Evolutionary conservation across 2,888 invertebrate genomes (phyloP), one percentile per base, ranked within the genome.

Genomic region (Trypoxylon attenuatum): DNA sequence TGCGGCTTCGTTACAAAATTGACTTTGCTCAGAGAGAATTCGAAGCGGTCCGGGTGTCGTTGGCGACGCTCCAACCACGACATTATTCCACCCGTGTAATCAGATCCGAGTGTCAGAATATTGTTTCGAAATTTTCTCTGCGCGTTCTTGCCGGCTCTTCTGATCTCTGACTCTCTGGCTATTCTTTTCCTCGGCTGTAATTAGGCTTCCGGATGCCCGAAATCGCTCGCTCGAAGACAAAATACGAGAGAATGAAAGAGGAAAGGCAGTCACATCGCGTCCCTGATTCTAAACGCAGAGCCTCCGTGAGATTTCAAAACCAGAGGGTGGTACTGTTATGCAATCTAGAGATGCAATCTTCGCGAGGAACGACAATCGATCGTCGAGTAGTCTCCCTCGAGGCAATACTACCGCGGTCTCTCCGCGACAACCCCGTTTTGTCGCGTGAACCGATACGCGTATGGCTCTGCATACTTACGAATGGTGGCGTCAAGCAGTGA

Each of bases 31-130:
- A 38, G 23, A 47, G 50, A 49, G 66, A 68, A 60, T 66, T 45
- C 65, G 25, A 52, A 38, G 50, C 56, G 23, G 60, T 53, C 55
- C 22, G 60, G 38, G 27, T 53, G 27, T 52, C 45, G 39, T 54
- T 70, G 70, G 70, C 70, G 23, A 13, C 39, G 45, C 42, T 70
- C 71, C 71, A 69, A 69, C 39, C 62, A 33, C 57, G 61, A 69
- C 70, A 57, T 66, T 60, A 62, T 71, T 42, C 41, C 49, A 60
- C 57, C 18, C 68, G 68, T 68, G 69, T 71, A 71, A 71, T 71
- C 70, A 54, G 60, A 47, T 33, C 29, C 33, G 57, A 46, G 41
- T 33, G 15, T 18, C 19, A 41, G 53, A 53, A 56, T 65, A 67
- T 68, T 47, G 57, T 62, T 57, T 54, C 54, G 47, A 54, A 67